Base-by-base conservation (phyloP, 53 echinoderm and acorn worm species). In the Mesocentrotus franciscanus region DNA sequence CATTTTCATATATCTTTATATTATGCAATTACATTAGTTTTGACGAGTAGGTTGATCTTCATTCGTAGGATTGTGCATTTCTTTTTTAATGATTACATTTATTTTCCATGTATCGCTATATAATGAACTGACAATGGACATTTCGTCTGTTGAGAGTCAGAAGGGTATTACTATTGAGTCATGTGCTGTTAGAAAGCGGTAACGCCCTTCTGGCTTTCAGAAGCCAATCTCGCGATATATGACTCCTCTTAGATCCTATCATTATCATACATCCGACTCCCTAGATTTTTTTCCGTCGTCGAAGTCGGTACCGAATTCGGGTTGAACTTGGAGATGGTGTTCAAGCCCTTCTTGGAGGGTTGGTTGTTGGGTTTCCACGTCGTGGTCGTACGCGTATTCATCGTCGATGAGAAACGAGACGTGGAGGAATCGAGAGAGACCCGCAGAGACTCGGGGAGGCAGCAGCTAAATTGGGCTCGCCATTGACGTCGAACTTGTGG, bases 401-500 rank as follows among this genome's bases (percentile, higher is more conserved):
- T 22, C 2, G 95, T 85, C 27, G 95, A 94, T 1, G 94, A 94
- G 62, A 94, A 83, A 3, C 94, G 79, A 10, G 79, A 61, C 10
- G 94, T 78, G 22, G 95, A 85, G 4, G 95, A 94, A 39, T 94
- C 87, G 26, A 94, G 95, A 14, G 95, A 94, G 87, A 87, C 64
- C 60, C 95, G 85, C 14, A 87, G 62, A 13, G 95, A 94, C 18
- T 61, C 95, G 87, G 95, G 95, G 9, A 92, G 95, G 26, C 95
- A 95, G 85, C 91, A 91, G 92, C 95, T 95, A 85, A 91, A 95
- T 55, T 91, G 92, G 12, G 78, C 84, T 2, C 89, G 85, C 95
- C 95, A 95, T 27, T 95, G 95, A 8, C 92, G 92, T 34, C 95
- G 91, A n/a, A 94, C 95, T 56, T 95, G 96, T 6, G 98, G 94